Evolutionary conservation across 2,113 vertebrate species (phyloP).

Genomic region (Labrus mixtus): DNA sequence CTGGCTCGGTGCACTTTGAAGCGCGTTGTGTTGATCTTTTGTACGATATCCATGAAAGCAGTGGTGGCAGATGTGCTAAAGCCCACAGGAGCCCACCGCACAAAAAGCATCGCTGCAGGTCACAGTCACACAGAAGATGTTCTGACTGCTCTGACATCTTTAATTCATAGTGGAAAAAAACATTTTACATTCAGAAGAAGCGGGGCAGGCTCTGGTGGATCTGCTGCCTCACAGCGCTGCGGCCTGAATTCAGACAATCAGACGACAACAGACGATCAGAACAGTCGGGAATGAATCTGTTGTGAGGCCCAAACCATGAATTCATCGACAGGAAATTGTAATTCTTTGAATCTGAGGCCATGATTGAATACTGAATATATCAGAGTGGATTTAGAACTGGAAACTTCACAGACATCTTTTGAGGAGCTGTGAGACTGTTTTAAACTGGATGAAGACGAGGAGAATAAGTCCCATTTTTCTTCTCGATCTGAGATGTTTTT

Average conservation of each 20-base stretch:
- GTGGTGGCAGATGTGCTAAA: constrained; percentile 8
- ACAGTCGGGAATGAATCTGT: background rate
- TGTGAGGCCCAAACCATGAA: too few species aligned
- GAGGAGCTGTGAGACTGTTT: too few species aligned
- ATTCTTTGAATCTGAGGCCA: too few species aligned
- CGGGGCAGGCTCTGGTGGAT: constrained; percentile 19
- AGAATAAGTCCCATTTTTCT: too few species aligned
- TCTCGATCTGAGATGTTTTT: too few species aligned
- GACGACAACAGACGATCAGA: background rate
- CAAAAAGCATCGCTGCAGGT: constrained; percentile 8
- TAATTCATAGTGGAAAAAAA: constrained; percentile 67
- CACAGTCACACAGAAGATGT: constrained; percentile 20
- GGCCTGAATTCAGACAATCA: constrained; percentile 23
- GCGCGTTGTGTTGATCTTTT: constrained; percentile 2
- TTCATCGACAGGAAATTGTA: too few species aligned
- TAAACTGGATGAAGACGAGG: too few species aligned
- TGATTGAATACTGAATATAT: too few species aligned
- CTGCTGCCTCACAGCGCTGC: constrained; percentile 13
- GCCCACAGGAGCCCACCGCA: constrained; percentile 13
- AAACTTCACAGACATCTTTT: too few species aligned
- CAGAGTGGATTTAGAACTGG: too few species aligned
- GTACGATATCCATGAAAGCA: background rate
- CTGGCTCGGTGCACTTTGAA: constrained; percentile 9
- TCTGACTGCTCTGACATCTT: constrained; percentile 46
- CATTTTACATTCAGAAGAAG: constrained; percentile 8